phyloP scores from a whole-genome alignment of 2,113 vertebrate genomes.

The Triplophysa rosa region DNA sequence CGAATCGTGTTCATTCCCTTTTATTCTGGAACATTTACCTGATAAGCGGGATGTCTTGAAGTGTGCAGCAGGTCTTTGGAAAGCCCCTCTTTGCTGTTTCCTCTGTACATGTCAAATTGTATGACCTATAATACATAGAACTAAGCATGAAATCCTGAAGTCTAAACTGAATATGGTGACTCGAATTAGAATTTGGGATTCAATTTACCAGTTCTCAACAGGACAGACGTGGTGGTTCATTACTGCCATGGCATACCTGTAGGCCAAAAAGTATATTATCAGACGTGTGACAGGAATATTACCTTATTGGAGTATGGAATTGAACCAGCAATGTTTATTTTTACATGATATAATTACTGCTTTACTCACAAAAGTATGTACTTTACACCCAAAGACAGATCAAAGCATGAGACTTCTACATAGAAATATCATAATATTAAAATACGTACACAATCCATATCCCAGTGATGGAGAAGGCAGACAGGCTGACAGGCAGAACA shows the following conservation, averaged over 20 bases:
- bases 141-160: not conserved
- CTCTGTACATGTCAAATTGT: slow-evolving; percentile 86
- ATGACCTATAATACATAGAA: slow-evolving; percentile 73
- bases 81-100: slow-evolving; percentile 82
- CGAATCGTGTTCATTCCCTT: too few species aligned
- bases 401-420: too few species aligned
- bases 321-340: too few species aligned
- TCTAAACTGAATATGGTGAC: not conserved
- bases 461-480: slow-evolving; percentile 91
- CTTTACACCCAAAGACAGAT: too few species aligned
- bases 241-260: slow-evolving; percentile 91
- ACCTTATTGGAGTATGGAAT: too few species aligned
- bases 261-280: not conserved
- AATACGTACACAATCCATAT: slow-evolving; percentile 93
- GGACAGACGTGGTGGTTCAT: slow-evolving; percentile 95
- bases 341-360: too few species aligned
- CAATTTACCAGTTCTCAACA: slow-evolving; percentile 88
- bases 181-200: not conserved
- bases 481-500: slow-evolving; percentile 90
- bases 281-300: not conserved
- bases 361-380: too few species aligned
- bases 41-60: slow-evolving; percentile 90
- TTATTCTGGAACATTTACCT: slow-evolving; percentile 69
- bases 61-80: slow-evolving; percentile 88
- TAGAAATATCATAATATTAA: not conserved